Percentiles rank a stretch among this genome's conserved stretches.
phyloP scores from a whole-genome alignment of 2,113 vertebrate genomes.

The Oceanites oceanicus region DNA sequence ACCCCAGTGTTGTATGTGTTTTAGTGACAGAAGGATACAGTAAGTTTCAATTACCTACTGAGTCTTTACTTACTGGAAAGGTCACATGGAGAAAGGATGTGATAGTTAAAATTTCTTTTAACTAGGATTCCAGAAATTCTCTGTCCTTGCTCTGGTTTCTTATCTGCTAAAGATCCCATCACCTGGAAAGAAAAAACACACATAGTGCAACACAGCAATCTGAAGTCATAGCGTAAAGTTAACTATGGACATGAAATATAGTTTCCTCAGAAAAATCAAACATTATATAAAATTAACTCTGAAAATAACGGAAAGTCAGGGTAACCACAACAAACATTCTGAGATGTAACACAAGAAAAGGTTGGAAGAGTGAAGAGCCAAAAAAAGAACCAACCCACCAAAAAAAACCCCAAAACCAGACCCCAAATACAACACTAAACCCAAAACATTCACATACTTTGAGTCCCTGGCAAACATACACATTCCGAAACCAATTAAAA shows the following conservation, averaged over 20 bases:
- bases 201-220: not conserved
- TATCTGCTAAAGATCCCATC: conserved; percentile 94
- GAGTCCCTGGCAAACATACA: not conserved
- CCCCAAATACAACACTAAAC: not conserved
- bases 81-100: conserved; percentile 93
- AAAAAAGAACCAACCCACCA: not conserved
- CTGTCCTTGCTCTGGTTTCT: conserved; percentile 90
- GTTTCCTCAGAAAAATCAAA: not conserved
- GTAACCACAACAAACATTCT: not conserved
- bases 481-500: not conserved
- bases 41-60: not conserved
- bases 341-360: not conserved
- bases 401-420: not conserved
- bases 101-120: conserved; percentile 97
- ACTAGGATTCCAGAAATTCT: conserved; percentile 95
- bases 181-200: conserved; percentile 74
- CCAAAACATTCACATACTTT: not conserved
- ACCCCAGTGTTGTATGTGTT: accelerated
- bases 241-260: not conserved
- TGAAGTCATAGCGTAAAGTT: not conserved
- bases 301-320: not conserved
- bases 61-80: conserved; percentile 86
- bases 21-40: not conserved
- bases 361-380: not conserved
- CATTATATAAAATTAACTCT: not conserved